Percentiles rank a stretch among this genome's conserved stretches.
Conservation (phyloP, 2,113 vertebrate genomes). For the Urocitellus parryii region DNA sequence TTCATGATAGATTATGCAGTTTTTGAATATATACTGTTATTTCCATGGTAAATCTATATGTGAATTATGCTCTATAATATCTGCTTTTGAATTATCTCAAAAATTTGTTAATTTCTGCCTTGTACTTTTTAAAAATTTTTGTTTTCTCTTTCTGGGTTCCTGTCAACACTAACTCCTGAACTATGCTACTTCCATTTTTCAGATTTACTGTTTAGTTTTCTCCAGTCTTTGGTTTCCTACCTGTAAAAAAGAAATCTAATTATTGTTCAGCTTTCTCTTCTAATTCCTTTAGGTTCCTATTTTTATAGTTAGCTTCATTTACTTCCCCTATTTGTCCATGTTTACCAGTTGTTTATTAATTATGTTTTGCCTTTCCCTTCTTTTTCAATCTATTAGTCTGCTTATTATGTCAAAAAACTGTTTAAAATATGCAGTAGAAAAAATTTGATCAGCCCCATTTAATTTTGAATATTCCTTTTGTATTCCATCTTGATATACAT, state of each 20-base stretch:
- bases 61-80: background rate
- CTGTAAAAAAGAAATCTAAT: conserved; percentile 44
- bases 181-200: background rate
- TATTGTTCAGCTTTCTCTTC: conserved; percentile 38
- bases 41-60: background rate
- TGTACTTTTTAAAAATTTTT: background rate
- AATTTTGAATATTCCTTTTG: conserved; percentile 14
- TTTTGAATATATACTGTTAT: background rate
- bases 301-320: conserved; percentile 57
- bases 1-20: background rate
- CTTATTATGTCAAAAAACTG: conserved; percentile 12
- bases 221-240: conserved; percentile 43
- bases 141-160: background rate
- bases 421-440: conserved; percentile 39
- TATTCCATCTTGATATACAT: background rate
- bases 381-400: background rate
- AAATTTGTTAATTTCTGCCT: conserved; percentile 9
- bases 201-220: conserved; percentile 35
- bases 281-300: conserved; percentile 67
- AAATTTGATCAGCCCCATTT: background rate
- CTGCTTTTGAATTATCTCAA: conserved; percentile 35
- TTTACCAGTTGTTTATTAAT: conserved; percentile 36
- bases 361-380: conserved; percentile 8
- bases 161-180: background rate
- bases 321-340: conserved; percentile 31